These are phyloP conservation scores for Samia ricini DNA, from an alignment of 1,140 invertebrate species.

Conservation along the genomic window DNA sequence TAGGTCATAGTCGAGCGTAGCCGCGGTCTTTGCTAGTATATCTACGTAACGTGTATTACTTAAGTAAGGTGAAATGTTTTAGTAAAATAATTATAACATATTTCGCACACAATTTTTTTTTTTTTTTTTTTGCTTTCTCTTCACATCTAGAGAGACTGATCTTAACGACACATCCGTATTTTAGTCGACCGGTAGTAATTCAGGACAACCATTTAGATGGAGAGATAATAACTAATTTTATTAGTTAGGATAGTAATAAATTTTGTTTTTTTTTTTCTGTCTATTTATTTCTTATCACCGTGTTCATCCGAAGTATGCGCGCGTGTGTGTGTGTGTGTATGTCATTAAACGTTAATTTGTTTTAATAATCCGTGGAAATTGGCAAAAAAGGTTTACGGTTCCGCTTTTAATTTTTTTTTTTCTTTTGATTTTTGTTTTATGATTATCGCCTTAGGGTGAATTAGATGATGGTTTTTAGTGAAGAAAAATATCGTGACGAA, in stretches of 20 bases:
- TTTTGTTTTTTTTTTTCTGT: constrained; percentile 41
- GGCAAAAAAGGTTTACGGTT: constrained; percentile 42
- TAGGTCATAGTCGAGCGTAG: no score
- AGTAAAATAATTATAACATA: not conserved
- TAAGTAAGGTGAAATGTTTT: no score
- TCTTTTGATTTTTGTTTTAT: constrained; percentile 19
- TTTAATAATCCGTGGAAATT: constrained; percentile 62
- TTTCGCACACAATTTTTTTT: not conserved
- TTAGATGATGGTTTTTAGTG: no score
- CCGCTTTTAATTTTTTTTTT: constrained; percentile 41
- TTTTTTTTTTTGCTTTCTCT: no score
- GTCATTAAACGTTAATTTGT: constrained; percentile 62
- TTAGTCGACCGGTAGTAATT: constrained; percentile 37
- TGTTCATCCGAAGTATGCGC: no score
- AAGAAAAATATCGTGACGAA: not conserved
- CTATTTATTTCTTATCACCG: no score
- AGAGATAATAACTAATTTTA: constrained; percentile 55
- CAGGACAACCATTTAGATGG: constrained; percentile 47
- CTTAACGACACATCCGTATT: constrained; percentile 42
- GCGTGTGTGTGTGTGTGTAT: no score
- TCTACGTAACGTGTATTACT: no score
- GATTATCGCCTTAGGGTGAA: not conserved
- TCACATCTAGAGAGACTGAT: constrained; percentile 24
- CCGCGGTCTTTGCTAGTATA: no score
- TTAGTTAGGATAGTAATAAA: constrained; percentile 63